Base-by-base conservation (phyloP, 2,113 vertebrate species). In the Sclerurus mexicanus region DNA sequence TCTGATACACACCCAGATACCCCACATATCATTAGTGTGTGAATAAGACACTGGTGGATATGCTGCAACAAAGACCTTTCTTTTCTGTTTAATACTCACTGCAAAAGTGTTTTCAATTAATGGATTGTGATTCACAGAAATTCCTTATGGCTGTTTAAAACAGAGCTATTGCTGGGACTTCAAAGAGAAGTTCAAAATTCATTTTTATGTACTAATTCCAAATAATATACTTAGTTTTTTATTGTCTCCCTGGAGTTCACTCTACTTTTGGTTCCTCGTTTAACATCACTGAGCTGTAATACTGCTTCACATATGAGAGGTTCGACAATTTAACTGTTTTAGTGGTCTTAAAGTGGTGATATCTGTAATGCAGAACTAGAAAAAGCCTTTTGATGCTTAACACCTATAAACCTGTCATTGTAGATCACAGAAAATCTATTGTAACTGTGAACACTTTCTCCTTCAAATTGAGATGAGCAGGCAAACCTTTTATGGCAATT, bases 341-440 rank as follows among this genome's bases (percentile, higher is more conserved):
- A 95, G 55, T 92, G 55, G 58, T 55, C 96, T 82, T 90, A 82
- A 93, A 86, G 31, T 35, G 78, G 89, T 97, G 14, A 9, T 62
- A 87, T 30, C 24, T 53, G 42, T n/a, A 92, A 53, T 1, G 42
- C n/a, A 47, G 76, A 67, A 63, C 64, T 23, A 77, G 75, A 71
- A 95, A 96, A 96, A 92, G 83, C 33, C 72, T 85, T 91, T 79
- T 92, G 50, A 89, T 90, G 72, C 76, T 90, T 85, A 91, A 85
- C 74, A 87, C 40, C 73, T 80, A 95, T 93, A 87, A 95, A 97
- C 87, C 69, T 94, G 64, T 91, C 93, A 69, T 55, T 94, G 63
- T 90, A 66, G 90, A 76, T 93, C 49, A 85, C 19, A 62, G 47
- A 90, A 90, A 46, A 93, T 85, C 39, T 94, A 82, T 93, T 69